A percentile compares a stretch with the other conserved stretches of the same genome.
Evolutionary conservation across 2,888 invertebrate genomes (phyloP).

Genomic region (Elmis aenea): DNA sequence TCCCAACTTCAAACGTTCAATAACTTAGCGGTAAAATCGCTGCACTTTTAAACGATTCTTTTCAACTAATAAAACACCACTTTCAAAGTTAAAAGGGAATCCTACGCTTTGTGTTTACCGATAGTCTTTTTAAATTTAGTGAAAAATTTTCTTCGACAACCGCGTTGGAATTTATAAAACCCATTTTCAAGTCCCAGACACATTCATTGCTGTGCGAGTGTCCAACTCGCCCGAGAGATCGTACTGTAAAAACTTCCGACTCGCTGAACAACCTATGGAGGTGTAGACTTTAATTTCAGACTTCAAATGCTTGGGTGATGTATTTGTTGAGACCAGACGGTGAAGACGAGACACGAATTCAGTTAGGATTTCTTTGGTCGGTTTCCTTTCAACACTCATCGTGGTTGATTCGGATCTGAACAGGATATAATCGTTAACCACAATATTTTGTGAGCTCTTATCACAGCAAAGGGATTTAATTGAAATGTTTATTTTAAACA

Average conservation of each 20-base stretch:
- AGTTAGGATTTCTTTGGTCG: conserved; percentile 17
- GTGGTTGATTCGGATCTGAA: conserved; percentile 22
- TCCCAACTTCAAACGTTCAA: too few species aligned
- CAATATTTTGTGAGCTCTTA: too few species aligned
- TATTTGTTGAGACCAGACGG: conserved; percentile 24
- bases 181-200: conserved; percentile 23
- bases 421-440: conserved; percentile 20
- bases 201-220: conserved; percentile 25
- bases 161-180: conserved; percentile 21
- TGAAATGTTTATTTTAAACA: too few species aligned
- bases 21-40: too few species aligned
- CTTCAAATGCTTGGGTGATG: conserved; percentile 25
- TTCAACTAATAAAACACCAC: background rate
- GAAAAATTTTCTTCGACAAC: conserved; percentile 1
- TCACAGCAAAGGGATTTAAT: too few species aligned
- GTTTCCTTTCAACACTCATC: conserved; percentile 22
- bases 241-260: conserved; percentile 25
- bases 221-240: conserved; percentile 23
- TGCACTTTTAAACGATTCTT: too few species aligned
- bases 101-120: background rate
- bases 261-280: conserved; percentile 28
- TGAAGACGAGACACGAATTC: conserved; percentile 21
- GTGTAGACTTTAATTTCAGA: conserved; percentile 30
- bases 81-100: background rate
- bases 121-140: background rate